Percentiles rank a stretch among this genome's conserved stretches.
phyloP scores from a whole-genome alignment of 1,140 invertebrate species.

The Andrena cerasifolii region DNA sequence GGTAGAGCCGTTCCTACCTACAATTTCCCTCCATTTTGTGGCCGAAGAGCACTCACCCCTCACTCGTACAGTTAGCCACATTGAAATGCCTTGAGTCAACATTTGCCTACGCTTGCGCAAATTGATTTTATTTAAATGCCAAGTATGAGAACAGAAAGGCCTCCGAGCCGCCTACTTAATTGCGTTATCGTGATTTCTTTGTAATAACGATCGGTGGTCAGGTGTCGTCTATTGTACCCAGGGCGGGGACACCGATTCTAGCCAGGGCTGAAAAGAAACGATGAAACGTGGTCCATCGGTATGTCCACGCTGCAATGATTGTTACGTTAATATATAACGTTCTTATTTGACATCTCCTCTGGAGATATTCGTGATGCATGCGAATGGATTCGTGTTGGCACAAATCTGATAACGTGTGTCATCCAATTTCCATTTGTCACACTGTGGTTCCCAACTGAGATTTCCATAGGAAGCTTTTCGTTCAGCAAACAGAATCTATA shows the following conservation, averaged over 20 bases:
- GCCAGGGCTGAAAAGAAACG: slow-evolving; percentile 15
- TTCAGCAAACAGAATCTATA: too few species aligned
- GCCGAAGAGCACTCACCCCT: slow-evolving; percentile 74
- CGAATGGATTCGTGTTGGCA: not conserved
- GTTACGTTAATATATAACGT: slow-evolving; percentile 12
- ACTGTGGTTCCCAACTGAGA: too few species aligned
- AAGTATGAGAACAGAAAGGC: slow-evolving; percentile 75
- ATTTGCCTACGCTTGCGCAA: slow-evolving; percentile 80
- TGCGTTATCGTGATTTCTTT: slow-evolving; percentile 74
- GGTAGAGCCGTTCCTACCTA: slow-evolving; percentile 77
- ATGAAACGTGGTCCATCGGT: not conserved
- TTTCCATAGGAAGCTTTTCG: too few species aligned
- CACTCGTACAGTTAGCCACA: slow-evolving; percentile 76
- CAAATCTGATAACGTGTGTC: not conserved
- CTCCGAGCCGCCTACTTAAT: slow-evolving; percentile 74
- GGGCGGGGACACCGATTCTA: not conserved
- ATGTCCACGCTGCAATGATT: not conserved
- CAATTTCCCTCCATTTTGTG: slow-evolving; percentile 80
- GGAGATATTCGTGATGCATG: not conserved
- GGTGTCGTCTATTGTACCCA: too few species aligned
- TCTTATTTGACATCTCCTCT: too few species aligned
- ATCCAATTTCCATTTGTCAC: too few species aligned
- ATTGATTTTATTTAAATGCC: slow-evolving; percentile 81
- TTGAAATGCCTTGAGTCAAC: slow-evolving; percentile 81
- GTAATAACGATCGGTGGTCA: slow-evolving; percentile 48